phyloP scores from a whole-genome alignment of 53 echinoderm and acorn worm species.

The Luidia sarsii region DNA sequence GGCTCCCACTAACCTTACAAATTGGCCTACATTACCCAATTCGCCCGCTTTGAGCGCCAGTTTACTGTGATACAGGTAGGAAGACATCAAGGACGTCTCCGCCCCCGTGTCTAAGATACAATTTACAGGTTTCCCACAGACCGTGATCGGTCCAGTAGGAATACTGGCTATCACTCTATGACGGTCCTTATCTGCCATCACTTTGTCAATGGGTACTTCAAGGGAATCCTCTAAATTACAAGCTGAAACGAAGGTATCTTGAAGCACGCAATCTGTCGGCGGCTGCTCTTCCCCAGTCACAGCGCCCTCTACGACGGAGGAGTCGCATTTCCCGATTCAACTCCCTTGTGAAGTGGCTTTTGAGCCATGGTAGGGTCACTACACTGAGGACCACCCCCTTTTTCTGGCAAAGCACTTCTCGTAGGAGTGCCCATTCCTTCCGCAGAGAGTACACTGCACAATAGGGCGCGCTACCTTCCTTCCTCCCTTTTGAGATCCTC shows the following conservation, averaged over 20 bases:
- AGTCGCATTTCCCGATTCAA: constrained; percentile 3
- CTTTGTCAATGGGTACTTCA: not conserved
- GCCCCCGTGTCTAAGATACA: constrained; percentile 18
- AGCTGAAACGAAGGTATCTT: not conserved
- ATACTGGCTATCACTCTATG: constrained; percentile 4
- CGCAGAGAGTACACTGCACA: not conserved
- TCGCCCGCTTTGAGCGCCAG: not conserved
- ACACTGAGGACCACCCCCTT: not conserved
- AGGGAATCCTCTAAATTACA: not conserved
- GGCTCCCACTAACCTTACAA: not conserved
- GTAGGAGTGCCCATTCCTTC: not conserved
- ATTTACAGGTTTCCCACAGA: not conserved
- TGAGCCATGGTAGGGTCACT: not conserved
- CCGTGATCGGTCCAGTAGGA: not conserved
- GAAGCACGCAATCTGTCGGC: not conserved
- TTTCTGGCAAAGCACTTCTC: constrained; percentile 13
- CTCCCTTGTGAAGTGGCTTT: not conserved
- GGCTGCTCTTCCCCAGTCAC: not conserved
- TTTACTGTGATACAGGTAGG: not conserved
- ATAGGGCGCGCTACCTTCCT: not conserved
- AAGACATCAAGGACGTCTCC: too few relatives aligned
- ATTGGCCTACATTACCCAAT: constrained; percentile 4
- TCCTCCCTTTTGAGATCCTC: not conserved
- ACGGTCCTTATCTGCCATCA: constrained; percentile 7
- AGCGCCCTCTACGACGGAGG: constrained; percentile 20